Evolutionary conservation across 2,888 invertebrate genomes (phyloP).

Genomic region (Orchesellides sinensis): DNA sequence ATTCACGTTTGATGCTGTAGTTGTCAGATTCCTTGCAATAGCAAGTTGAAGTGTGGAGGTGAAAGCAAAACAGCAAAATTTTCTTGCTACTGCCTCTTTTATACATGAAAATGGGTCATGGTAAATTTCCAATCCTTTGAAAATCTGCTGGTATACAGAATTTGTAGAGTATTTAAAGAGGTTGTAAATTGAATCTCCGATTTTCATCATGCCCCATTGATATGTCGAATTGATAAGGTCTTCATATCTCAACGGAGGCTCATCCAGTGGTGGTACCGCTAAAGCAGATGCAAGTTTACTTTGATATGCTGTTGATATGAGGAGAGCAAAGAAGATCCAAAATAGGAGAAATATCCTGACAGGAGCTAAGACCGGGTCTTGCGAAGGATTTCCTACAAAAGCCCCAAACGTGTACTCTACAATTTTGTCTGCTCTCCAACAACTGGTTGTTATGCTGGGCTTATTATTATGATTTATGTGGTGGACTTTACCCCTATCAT

Average conservation of each 20-base stretch:
- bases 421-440: not conserved
- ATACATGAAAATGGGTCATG: not conserved
- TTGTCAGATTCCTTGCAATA: slow-evolving; percentile 6
- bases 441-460: not conserved
- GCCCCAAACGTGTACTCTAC: not conserved
- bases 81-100: not conserved
- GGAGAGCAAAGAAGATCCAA: not conserved
- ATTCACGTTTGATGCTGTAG: not conserved
- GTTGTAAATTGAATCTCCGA: not conserved
- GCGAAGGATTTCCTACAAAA: not conserved
- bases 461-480: not conserved
- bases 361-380: not conserved
- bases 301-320: not conserved
- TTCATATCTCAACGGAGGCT: slow-evolving; percentile 3
- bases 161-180: not conserved
- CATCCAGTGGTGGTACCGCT: slow-evolving; percentile 3
- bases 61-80: slow-evolving; percentile 7
- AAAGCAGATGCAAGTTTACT: slow-evolving; percentile 1
- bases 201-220: slow-evolving; percentile 3
- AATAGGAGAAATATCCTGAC: not conserved
- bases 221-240: slow-evolving; percentile 3
- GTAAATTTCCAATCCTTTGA: slow-evolving; percentile 3
- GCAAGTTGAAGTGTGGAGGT: not conserved
- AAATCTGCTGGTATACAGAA: not conserved
- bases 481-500: not conserved